These are phyloP conservation scores for honey bee (Apis mellifera) DNA, from an alignment of 1,140 invertebrate genomes.

Conservation along the genomic window DNA sequence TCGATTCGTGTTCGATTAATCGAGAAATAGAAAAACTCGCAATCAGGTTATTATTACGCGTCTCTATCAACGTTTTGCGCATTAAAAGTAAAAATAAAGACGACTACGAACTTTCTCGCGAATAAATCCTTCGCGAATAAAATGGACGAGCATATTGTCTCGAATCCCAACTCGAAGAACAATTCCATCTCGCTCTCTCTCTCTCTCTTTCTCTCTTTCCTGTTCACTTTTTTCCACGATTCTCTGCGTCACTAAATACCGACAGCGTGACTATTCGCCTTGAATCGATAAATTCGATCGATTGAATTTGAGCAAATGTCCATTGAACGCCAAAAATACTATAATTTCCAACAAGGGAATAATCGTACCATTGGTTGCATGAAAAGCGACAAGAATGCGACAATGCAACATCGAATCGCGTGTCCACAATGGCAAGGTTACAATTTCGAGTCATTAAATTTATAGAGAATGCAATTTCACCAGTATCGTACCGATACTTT, in stretches of 20 bases:
- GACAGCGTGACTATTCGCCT: neutral
- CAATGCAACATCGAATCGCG: constrained; percentile 35
- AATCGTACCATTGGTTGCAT: no score
- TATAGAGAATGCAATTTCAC: constrained; percentile 36
- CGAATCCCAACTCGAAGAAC: neutral
- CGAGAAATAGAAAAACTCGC: neutral
- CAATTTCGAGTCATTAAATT: constrained; percentile 51
- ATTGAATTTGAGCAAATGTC: constrained; percentile 41
- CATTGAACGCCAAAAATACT: neutral
- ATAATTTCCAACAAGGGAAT: neutral
- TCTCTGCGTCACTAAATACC: constrained; percentile 15
- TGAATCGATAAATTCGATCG: constrained; percentile 41
- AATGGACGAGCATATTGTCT: constrained; percentile 23
- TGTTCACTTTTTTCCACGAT: neutral
- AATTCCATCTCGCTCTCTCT: constrained; percentile 18
- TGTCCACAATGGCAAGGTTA: constrained; percentile 23
- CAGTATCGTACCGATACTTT: neutral
- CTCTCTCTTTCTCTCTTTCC: no score
- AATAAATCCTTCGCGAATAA: neutral
- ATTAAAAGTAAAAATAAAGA: constrained; percentile 24
- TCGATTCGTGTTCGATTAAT: neutral
- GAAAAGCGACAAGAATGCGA: neutral
- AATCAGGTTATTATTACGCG: neutral
- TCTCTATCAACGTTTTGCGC: neutral
- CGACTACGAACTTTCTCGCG: neutral